Evolutionary conservation across 2,113 vertebrate genomes (phyloP), one percentile per base, ranked within the genome.

Genomic region (Pagrus major): DNA sequence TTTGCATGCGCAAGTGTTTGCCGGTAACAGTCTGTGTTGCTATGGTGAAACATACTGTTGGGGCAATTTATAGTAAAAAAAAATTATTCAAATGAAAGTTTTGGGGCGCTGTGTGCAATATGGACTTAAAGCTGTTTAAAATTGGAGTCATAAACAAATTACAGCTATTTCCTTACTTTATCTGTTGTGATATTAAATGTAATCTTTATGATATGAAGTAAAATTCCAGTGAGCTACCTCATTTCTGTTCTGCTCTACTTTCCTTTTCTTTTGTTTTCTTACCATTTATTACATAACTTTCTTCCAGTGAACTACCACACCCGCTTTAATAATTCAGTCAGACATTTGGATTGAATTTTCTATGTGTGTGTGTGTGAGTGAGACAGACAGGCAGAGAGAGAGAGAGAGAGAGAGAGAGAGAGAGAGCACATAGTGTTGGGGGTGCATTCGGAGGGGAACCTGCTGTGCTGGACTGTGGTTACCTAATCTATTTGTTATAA

Each of bases 341-440:
- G 55, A 64, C 86, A 87, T 86, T 67, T 85, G 85, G 56, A 59
- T 14, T 71, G 61, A 88, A 73, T 92, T 69, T 33, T 73, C 52
- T 70, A 23, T 64, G n/a, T 52, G 54, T 71, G 37, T 27, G 33
- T 69, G 56, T 47, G 35, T 35, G 14, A 5, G 14, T 15, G 41
- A 42, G n/a, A n/a, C n/a, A n/a, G n/a, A n/a, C n/a, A n/a, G n/a
- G n/a, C n/a, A n/a, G n/a, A n/a, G n/a, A n/a, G n/a, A n/a, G n/a
- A n/a, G n/a, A n/a, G n/a, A n/a, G n/a, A n/a, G n/a, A n/a, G n/a
- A n/a, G n/a, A n/a, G n/a, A n/a, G n/a, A n/a, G n/a, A n/a, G n/a
- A n/a, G n/a, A n/a, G n/a, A n/a, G 5, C 41, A 42, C 41, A 15
- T 42, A 15, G 12, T 42, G 41, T 42, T 5, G 41, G 41, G 41